Evolutionary conservation across 2,797 vertebrate genomes (phyloP).

Genomic region (Thamnophis elegans): DNA sequence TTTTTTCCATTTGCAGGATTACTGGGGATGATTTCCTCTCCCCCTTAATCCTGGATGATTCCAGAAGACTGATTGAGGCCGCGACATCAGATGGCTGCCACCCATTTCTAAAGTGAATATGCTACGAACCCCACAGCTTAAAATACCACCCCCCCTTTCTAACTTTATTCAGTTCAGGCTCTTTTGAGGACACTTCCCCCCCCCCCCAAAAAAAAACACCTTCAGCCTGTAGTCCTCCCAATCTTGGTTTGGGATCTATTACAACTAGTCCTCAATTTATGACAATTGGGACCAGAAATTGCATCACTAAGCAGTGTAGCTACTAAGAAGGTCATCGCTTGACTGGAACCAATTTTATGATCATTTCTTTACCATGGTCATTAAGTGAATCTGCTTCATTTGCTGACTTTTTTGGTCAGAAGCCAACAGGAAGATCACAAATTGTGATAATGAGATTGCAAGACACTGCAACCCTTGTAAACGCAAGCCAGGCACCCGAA

Average conservation of each 20-base stretch:
- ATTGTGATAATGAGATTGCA: background rate
- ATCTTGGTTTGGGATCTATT: background rate
- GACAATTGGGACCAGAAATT: background rate
- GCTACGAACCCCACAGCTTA: background rate
- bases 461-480: background rate
- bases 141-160: background rate
- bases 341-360: background rate
- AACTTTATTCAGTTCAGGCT: background rate
- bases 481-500: background rate
- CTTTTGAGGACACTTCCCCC: background rate
- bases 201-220: background rate
- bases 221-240: background rate
- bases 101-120: background rate
- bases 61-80: background rate
- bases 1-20: background rate
- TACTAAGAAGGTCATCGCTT: background rate
- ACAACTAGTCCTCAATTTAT: background rate
- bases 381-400: background rate
- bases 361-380: background rate
- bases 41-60: background rate
- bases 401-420: background rate
- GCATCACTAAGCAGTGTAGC: background rate
- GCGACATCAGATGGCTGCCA: background rate
- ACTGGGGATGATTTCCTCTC: background rate
- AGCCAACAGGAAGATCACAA: background rate